Evolutionary conservation across 2,888 invertebrate genomes (phyloP).

Genomic region (Xylota segnis): DNA sequence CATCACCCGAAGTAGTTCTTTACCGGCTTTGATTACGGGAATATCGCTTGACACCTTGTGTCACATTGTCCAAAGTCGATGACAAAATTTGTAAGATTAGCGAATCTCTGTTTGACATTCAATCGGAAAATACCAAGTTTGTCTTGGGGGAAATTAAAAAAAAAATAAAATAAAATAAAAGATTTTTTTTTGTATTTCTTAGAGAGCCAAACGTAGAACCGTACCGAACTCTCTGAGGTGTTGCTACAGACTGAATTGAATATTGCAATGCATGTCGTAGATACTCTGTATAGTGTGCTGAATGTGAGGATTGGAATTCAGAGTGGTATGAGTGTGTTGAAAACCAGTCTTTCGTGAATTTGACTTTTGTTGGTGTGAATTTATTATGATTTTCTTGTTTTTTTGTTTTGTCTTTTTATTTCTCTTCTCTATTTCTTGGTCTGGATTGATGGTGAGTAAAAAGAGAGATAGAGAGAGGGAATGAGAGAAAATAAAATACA

Average conservation of each 20-base stretch:
- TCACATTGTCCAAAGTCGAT: neutral
- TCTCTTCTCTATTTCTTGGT: conserved; percentile 12
- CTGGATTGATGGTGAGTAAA: conserved; percentile 51
- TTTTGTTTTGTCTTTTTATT: conserved; percentile 33
- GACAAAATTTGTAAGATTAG: conserved; percentile 5
- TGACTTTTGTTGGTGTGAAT: conserved; percentile 77
- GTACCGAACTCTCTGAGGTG: conserved; percentile 75
- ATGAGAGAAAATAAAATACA: conserved; percentile 57
- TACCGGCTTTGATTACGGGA: conserved; percentile 57
- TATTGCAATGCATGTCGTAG: conserved; percentile 71
- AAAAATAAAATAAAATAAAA: conserved; percentile 37
- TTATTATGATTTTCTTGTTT: conserved; percentile 76
- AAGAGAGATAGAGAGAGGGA: conserved; percentile 52
- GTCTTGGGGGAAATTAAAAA: neutral
- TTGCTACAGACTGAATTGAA: conserved; percentile 75
- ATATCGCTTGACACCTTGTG: neutral
- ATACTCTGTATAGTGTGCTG: conserved; percentile 68
- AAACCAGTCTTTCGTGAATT: conserved; percentile 77
- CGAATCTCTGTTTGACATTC: conserved; percentile 11
- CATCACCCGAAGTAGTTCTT: conserved; percentile 41
- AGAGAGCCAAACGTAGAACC: conserved; percentile 68
- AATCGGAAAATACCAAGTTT: conserved; percentile 5
- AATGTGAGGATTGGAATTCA: conserved; percentile 64
- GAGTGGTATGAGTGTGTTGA: conserved; percentile 66
- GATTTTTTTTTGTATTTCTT: conserved; percentile 26